A percentile compares a stretch with the other conserved stretches of the same genome.
Evolutionary conservation across 2,797 vertebrate genomes (phyloP).

Genomic region (Limnodromus scolopaceus): DNA sequence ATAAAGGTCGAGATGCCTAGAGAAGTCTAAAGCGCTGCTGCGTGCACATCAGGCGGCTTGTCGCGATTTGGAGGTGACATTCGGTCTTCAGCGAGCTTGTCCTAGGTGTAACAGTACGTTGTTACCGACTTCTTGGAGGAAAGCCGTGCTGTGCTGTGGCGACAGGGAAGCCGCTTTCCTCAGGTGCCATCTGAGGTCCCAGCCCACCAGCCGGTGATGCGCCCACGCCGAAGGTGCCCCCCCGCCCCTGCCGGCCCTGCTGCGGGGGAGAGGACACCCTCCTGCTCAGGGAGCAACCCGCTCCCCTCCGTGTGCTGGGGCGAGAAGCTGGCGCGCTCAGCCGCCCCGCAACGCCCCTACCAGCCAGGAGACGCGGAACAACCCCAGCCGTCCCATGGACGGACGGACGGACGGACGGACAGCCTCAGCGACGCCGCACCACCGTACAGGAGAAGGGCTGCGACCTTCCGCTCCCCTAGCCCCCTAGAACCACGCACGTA

Average conservation of each 20-base stretch:
- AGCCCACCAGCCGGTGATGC: fast-evolving
- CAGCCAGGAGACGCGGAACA: fast-evolving
- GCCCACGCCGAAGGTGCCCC: fast-evolving
- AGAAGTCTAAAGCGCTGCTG: neutral
- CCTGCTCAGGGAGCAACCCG: fast-evolving
- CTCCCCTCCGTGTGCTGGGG: fast-evolving
- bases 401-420: fast-evolving
- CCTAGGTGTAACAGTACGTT: fast-evolving
- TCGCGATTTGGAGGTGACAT: too few species aligned
- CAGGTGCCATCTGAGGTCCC: fast-evolving
- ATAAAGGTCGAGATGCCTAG: neutral
- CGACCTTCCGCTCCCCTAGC: too few species aligned
- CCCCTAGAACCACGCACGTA: too few species aligned
- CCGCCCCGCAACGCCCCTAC: fast-evolving
- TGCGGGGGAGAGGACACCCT: fast-evolving
- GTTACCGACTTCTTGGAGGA: neutral
- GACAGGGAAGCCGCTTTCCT: neutral
- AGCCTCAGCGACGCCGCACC: neutral
- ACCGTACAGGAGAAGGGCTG: too few species aligned
- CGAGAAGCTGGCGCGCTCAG: too few species aligned
- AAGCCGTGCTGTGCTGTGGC: neutral
- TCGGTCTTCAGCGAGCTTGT: too few species aligned
- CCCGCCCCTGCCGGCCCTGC: fast-evolving
- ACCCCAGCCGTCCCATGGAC: too few species aligned
- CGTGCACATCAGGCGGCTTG: fast-evolving